phyloP scores from a whole-genome alignment of 2,888 invertebrate genomes.

The Drosophila histrio region DNA sequence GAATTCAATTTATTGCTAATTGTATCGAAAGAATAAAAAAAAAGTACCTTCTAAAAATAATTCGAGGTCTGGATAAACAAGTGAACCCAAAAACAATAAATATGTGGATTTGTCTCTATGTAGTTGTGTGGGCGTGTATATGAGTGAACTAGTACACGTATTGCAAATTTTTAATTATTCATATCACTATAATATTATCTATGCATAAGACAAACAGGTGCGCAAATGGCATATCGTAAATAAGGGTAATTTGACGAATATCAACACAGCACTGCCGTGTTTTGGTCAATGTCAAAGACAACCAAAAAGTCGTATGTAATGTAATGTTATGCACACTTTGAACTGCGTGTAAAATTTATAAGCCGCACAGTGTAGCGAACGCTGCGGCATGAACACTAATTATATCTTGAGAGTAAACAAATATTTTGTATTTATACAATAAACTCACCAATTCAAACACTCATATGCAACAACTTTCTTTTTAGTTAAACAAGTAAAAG shows the following conservation, averaged over 20 bases:
- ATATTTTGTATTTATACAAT: not conserved
- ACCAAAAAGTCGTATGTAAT: not conserved
- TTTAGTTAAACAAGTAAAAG: not conserved
- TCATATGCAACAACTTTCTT: not conserved
- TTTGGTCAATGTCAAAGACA: conserved; percentile 25
- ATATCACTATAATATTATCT: not conserved
- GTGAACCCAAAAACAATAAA: not conserved
- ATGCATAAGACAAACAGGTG: conserved; percentile 13
- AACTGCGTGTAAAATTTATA: conserved; percentile 1
- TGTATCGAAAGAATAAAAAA: not conserved
- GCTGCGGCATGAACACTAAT: too few relatives aligned
- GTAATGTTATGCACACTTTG: not conserved
- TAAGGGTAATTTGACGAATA: not conserved
- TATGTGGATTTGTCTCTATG: not conserved
- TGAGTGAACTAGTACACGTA: not conserved
- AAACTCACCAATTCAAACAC: conserved; percentile 19
- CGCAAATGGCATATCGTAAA: conserved; percentile 16
- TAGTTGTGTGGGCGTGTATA: not conserved
- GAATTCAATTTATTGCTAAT: not conserved
- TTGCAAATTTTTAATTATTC: not conserved
- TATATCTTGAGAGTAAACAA: not conserved
- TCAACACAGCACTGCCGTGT: conserved; percentile 1
- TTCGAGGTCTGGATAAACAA: not conserved
- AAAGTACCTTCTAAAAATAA: not conserved
- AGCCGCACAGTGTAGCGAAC: not conserved